Percentiles rank a stretch among this genome's conserved stretches.
Conservation (phyloP, 2,888 invertebrate genomes). For the Drosophila tanythrix region DNA sequence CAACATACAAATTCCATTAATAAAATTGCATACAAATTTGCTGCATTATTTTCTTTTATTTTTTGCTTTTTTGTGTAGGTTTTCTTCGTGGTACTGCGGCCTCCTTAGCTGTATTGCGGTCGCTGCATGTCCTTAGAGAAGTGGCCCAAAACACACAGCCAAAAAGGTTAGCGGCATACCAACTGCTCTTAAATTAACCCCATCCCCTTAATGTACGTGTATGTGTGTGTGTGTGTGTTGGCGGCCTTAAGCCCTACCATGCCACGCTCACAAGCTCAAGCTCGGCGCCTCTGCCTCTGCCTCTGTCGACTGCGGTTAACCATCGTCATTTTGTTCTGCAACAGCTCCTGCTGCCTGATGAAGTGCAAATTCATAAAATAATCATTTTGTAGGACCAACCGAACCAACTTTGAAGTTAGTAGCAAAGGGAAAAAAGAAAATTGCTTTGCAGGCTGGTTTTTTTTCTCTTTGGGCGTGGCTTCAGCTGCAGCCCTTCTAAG, state of each 20-base stretch:
- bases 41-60: constrained; percentile 21
- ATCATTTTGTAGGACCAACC: constrained; percentile 47
- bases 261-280: constrained; percentile 17
- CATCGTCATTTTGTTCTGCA: constrained; percentile 41
- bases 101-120: constrained; percentile 49
- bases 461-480: constrained; percentile 2
- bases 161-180: constrained; percentile 26
- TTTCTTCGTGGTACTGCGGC: constrained; percentile 13
- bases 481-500: constrained; percentile 7
- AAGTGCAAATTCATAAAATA: constrained; percentile 67
- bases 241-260: constrained; percentile 1
- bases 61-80: not conserved
- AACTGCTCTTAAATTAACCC: constrained; percentile 49
- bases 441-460: constrained; percentile 5
- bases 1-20: constrained; percentile 67
- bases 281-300: not conserved
- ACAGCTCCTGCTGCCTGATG: constrained; percentile 41
- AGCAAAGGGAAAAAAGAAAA: not conserved
- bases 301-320: constrained; percentile 51
- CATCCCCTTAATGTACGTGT: constrained; percentile 11
- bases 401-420: constrained; percentile 37
- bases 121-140: constrained; percentile 44
- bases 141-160: constrained; percentile 28
- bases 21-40: constrained; percentile 65
- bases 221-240: constrained; percentile 15